A percentile compares a stretch with the other conserved stretches of the same genome.
These are phyloP conservation scores for Hirtodrosophila cameraria DNA, from an alignment of 2,888 invertebrate genomes.

Conservation along the genomic window DNA sequence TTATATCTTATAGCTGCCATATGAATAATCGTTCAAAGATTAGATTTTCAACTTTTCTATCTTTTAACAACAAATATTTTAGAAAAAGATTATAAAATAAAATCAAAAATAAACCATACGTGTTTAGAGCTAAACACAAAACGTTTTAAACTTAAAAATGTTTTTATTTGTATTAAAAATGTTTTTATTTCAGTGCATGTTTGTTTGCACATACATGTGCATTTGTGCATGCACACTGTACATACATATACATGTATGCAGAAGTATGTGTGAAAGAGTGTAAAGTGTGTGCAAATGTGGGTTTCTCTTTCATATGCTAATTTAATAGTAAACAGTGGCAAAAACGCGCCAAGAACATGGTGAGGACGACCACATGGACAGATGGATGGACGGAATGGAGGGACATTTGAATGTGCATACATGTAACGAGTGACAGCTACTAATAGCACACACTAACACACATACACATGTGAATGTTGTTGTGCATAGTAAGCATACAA, in stretches of 20 bases:
- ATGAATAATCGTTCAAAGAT: too few relatives aligned
- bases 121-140: too few relatives aligned
- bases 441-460: constrained; percentile 52
- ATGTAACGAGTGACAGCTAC: constrained; percentile 65
- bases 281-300: constrained; percentile 27
- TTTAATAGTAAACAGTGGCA: constrained; percentile 67
- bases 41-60: too few relatives aligned
- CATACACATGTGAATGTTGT: constrained; percentile 1
- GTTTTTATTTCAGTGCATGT: too few relatives aligned
- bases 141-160: too few relatives aligned
- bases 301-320: constrained; percentile 65
- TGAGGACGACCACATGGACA: constrained; percentile 9
- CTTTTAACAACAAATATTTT: too few relatives aligned
- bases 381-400: constrained; percentile 9
- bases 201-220: neutral
- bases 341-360: constrained; percentile 39
- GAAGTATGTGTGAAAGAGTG: constrained; percentile 12
- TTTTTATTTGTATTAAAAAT: too few relatives aligned
- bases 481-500: constrained; percentile 43
- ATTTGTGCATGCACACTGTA: neutral
- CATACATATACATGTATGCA: too few relatives aligned
- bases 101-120: too few relatives aligned
- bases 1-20: too few relatives aligned
- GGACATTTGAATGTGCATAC: constrained; percentile 42
- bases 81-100: too few relatives aligned